A percentile compares a stretch with the other conserved stretches of the same genome.
Conservation (phyloP, 2,797 vertebrate species). For the Argentina silus region DNA sequence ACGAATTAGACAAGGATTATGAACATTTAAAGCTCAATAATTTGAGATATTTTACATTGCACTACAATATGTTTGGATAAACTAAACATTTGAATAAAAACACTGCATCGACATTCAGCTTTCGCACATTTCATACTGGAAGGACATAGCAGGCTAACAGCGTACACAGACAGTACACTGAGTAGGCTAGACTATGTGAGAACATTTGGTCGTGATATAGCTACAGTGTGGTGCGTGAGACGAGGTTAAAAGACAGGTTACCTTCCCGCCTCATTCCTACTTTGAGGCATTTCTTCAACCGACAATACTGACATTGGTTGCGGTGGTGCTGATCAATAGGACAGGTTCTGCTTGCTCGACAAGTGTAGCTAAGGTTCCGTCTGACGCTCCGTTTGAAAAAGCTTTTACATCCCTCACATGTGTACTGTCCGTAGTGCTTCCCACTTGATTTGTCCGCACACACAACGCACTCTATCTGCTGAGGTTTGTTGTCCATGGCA, state of each 20-base stretch:
- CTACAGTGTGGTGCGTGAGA: too few relatives aligned
- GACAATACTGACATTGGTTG: slow-evolving; percentile 98
- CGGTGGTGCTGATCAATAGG: slow-evolving; percentile 98
- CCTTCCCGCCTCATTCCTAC: slow-evolving; percentile 99
- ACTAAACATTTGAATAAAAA: not conserved
- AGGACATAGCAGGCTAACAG: too few relatives aligned
- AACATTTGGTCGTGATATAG: too few relatives aligned
- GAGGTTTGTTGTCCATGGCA: slow-evolving; percentile 85
- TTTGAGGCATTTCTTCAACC: slow-evolving; percentile 98
- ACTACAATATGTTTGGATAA: not conserved
- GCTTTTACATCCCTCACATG: slow-evolving; percentile 97
- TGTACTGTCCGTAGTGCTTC: slow-evolving; percentile 98
- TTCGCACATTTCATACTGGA: too few relatives aligned
- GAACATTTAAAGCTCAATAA: not conserved
- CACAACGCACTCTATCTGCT: slow-evolving; percentile 95
- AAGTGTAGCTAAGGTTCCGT: slow-evolving; percentile 94
- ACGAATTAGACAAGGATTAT: too few relatives aligned
- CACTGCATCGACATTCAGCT: too few relatives aligned
- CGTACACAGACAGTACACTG: too few relatives aligned
- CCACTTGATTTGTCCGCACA: slow-evolving; percentile 97
- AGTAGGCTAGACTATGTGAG: too few relatives aligned
- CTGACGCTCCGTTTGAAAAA: slow-evolving; percentile 97
- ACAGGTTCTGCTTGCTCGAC: slow-evolving; percentile 95
- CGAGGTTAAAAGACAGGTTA: slow-evolving; percentile 55
- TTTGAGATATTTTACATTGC: not conserved